These are phyloP conservation scores for Drosophila nigrodunni DNA, from an alignment of 1,140 invertebrate species.

Conservation along the genomic window DNA sequence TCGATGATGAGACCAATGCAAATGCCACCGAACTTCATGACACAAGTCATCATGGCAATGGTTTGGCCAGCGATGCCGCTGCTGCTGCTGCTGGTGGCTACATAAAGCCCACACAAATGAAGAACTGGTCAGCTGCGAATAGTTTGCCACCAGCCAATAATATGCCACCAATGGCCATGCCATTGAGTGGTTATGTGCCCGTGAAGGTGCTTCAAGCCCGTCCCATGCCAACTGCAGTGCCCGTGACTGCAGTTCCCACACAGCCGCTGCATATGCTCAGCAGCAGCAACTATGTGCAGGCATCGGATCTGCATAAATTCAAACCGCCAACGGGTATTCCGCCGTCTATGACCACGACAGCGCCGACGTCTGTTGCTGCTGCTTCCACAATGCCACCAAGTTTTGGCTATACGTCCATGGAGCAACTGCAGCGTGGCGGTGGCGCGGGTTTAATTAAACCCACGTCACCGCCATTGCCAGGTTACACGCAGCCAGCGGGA, in stretches of 20 bases:
- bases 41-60: background rate
- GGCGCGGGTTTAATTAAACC: slow-evolving; percentile 57
- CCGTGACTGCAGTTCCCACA: slow-evolving; percentile 9
- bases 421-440: slow-evolving; percentile 56
- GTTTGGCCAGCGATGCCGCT: background rate
- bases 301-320: slow-evolving; percentile 64
- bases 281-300: slow-evolving; percentile 66
- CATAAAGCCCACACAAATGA: slow-evolving; percentile 71
- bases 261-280: slow-evolving; percentile 58
- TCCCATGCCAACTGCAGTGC: slow-evolving; percentile 2
- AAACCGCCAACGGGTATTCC: slow-evolving; percentile 36
- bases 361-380: background rate
- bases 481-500: background rate
- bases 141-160: slow-evolving; percentile 38
- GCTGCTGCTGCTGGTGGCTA: slow-evolving; percentile 49
- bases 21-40: slow-evolving; percentile 26
- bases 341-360: background rate
- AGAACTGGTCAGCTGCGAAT: slow-evolving; percentile 52
- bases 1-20: slow-evolving; percentile 41
- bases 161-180: slow-evolving; percentile 30
- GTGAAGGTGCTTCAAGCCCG: slow-evolving; percentile 49
- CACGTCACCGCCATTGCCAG: slow-evolving; percentile 7
- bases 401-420: slow-evolving; percentile 70
- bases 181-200: slow-evolving; percentile 63
- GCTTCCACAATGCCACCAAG: slow-evolving; percentile 1